Conservation (phyloP, 2,797 vertebrate genomes). For the Pseudomugil gertrudae region DNA sequence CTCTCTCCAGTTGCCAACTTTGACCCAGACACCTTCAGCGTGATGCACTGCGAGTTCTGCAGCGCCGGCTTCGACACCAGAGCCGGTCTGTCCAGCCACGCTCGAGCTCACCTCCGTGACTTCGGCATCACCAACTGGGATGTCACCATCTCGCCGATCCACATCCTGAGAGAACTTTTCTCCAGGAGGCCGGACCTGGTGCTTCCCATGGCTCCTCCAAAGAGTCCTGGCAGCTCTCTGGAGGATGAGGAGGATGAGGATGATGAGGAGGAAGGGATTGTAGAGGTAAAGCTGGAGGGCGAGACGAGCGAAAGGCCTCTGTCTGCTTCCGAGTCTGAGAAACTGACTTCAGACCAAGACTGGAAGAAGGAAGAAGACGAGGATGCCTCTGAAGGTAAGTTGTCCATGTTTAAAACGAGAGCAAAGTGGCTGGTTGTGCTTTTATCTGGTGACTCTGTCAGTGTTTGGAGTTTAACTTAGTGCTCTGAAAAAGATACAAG, state of each 20-base stretch:
- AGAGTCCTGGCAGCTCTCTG: conserved; percentile 57
- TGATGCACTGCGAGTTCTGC: conserved; percentile 98
- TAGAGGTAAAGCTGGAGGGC: conserved; percentile 62
- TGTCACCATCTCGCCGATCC: conserved; percentile 94
- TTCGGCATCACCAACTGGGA: conserved; percentile 99
- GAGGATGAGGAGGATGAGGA: conserved; percentile 57
- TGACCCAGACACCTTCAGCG: conserved; percentile 94
- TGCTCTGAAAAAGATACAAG: neutral
- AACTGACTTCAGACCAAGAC: conserved; percentile 32
- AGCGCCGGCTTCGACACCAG: conserved; percentile 95
- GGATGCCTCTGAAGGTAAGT: conserved; percentile 68
- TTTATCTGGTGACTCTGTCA: conserved; percentile 1
- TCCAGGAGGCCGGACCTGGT: conserved; percentile 89
- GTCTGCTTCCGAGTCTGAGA: conserved; percentile 57
- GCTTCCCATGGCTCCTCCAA: conserved; percentile 82
- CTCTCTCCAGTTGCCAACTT: conserved; percentile 91
- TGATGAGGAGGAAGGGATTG: conserved; percentile 51
- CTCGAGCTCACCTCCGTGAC: conserved; percentile 93
- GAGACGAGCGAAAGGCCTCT: conserved; percentile 68
- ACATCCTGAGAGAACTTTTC: conserved; percentile 93
- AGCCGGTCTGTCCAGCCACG: conserved; percentile 95
- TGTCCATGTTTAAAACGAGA: neutral
- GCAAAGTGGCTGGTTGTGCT: neutral
- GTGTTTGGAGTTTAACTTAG: conserved; percentile 24
- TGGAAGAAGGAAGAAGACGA: conserved; percentile 55